phyloP scores from a whole-genome alignment of 1,140 invertebrate genomes.

The Tetramorium alpestre region DNA sequence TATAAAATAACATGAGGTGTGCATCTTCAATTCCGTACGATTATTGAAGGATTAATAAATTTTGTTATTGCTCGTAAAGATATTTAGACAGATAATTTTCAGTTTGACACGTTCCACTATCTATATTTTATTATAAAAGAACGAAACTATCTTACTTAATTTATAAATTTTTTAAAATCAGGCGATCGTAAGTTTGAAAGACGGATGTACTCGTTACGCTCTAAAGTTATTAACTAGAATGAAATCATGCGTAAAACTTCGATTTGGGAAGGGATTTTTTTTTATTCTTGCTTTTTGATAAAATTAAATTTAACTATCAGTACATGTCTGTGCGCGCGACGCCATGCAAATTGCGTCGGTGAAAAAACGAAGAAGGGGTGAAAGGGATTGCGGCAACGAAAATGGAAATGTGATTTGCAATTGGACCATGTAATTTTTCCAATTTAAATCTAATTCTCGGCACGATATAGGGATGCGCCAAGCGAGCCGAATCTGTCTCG shows the following conservation, averaged over 20 bases:
- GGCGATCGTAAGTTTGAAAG: not conserved
- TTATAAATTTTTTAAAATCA: not conserved
- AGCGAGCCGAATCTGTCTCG: conserved; percentile 24
- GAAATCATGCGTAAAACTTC: conserved; percentile 24
- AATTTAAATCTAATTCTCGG: conserved; percentile 69
- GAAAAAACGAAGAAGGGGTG: conserved; percentile 1
- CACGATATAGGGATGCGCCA: conserved; percentile 1
- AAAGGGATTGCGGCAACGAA: not conserved
- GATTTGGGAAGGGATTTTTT: not conserved
- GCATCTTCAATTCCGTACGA: not conserved
- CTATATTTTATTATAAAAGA: not conserved
- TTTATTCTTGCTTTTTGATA: conserved; percentile 22
- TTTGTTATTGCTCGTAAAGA: not conserved
- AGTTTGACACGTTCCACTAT: not conserved
- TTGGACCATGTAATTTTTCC: conserved; percentile 66
- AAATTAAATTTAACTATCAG: conserved; percentile 53
- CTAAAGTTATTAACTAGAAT: not conserved
- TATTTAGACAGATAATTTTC: not conserved
- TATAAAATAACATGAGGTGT: not conserved
- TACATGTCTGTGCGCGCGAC: conserved; percentile 17
- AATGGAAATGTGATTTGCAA: conserved; percentile 63
- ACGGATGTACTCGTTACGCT: not conserved
- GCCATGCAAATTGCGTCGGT: conserved; percentile 51
- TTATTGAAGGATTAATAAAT: not conserved
- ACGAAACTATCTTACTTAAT: not conserved